Percentiles rank a stretch among this genome's conserved stretches.
phyloP scores from a whole-genome alignment of 2,888 invertebrate genomes.

The Cephus runcator region DNA sequence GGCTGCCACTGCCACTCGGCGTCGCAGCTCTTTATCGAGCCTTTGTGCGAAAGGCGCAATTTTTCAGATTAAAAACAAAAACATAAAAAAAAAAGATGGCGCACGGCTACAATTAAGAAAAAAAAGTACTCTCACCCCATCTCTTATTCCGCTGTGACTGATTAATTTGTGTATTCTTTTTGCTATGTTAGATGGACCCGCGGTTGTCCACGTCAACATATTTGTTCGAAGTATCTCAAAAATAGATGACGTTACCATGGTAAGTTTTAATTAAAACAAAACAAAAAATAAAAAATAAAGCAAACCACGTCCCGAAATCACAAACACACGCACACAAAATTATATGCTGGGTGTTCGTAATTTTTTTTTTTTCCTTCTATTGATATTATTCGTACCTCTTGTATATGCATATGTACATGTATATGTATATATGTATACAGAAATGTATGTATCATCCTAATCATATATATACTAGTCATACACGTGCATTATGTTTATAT shows the following conservation, averaged over 20 bases:
- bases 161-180: conserved; percentile 64
- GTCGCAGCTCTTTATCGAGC: background rate
- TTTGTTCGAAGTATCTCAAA: conserved; percentile 99
- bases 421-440: conserved; percentile 7
- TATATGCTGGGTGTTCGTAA: conserved; percentile 47
- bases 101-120: background rate
- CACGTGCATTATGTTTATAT: conserved; percentile 8
- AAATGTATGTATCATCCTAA: background rate
- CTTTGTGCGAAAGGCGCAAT: background rate
- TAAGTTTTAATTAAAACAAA: conserved; percentile 73
- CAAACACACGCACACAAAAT: conserved; percentile 49
- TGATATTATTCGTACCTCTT: conserved; percentile 30
- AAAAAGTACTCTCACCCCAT: conserved; percentile 19
- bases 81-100: conserved; percentile 4
- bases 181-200: conserved; percentile 85
- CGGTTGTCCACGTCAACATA: conserved; percentile 97
- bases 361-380: conserved; percentile 25
- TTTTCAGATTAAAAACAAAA: background rate
- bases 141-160: conserved; percentile 43
- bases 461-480: background rate
- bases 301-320: conserved; percentile 42
- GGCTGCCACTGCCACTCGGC: background rate
- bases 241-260: conserved; percentile 99
- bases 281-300: conserved; percentile 31
- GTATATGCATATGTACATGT: conserved; percentile 28